Evolutionary conservation across 2,888 invertebrate species (phyloP).

Genomic region (Apamea anceps): DNA sequence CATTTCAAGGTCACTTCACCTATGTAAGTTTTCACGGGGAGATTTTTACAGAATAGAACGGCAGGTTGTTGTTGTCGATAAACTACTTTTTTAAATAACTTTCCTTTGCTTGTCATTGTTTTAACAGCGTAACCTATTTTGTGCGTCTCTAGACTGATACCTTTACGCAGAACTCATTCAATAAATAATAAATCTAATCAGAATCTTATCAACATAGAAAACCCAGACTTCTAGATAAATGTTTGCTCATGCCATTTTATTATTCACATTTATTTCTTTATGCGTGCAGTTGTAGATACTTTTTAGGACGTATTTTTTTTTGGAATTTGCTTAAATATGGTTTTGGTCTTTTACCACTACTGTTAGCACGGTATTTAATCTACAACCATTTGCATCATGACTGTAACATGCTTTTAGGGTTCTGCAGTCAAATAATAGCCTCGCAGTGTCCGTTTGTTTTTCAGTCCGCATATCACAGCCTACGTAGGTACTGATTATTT

Average conservation of each 20-base stretch:
- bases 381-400: not conserved
- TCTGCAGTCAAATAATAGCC: not conserved
- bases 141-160: not conserved
- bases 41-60: not conserved
- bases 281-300: not conserved
- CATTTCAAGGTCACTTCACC: not conserved
- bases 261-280: conserved; percentile 36
- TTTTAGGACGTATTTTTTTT: conserved; percentile 19
- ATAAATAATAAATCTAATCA: conserved; percentile 50
- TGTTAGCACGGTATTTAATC: not conserved
- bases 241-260: conserved; percentile 31
- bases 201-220: conserved; percentile 45
- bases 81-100: not conserved
- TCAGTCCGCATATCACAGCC: not conserved
- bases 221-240: conserved; percentile 40
- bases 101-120: conserved; percentile 4
- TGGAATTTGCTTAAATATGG: not conserved
- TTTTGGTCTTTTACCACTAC: not conserved
- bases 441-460: not conserved
- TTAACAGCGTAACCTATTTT: conserved; percentile 2
- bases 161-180: conserved; percentile 10
- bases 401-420: not conserved
- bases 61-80: not conserved
- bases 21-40: no score
- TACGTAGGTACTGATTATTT: no score